phyloP scores from a whole-genome alignment of 2,113 vertebrate genomes.

The Alaudala cheleensis region DNA sequence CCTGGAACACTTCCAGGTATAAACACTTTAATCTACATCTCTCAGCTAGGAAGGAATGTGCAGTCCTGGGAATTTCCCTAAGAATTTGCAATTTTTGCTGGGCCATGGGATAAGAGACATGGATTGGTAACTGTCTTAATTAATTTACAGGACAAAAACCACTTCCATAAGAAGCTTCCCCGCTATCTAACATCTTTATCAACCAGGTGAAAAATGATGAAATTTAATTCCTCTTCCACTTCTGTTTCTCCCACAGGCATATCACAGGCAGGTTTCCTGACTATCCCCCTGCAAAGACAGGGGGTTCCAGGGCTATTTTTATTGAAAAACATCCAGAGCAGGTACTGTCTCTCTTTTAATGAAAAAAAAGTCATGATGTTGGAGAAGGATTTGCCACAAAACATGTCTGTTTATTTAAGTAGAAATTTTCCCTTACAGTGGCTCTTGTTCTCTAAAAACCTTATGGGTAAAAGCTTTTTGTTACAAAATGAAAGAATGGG shows the following conservation, averaged over 20 bases:
- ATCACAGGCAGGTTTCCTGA: slow-evolving; percentile 81
- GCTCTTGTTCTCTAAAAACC: neutral
- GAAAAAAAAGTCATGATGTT: rapidly evolving
- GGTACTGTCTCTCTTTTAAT: slow-evolving; percentile 55
- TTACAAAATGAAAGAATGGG: neutral
- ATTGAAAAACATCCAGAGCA: slow-evolving; percentile 81
- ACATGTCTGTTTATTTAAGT: neutral
- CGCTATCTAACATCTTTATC: neutral
- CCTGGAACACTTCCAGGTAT: neutral
- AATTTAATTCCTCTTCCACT: neutral
- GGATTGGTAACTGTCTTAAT: neutral
- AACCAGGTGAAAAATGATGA: rapidly evolving
- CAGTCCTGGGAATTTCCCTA: neutral
- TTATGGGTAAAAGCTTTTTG: neutral
- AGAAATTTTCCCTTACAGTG: neutral
- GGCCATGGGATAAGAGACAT: neutral
- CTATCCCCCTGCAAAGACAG: slow-evolving; percentile 76
- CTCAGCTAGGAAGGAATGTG: neutral
- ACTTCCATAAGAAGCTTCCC: neutral
- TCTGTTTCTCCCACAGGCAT: slow-evolving; percentile 69
- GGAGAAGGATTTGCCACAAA: neutral
- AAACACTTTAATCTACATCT: neutral
- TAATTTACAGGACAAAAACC: neutral
- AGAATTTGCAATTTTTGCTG: neutral
- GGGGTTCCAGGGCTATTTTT: slow-evolving; percentile 79